These are phyloP conservation scores for Numenius arquata DNA, from an alignment of 2,113 vertebrate genomes.

Conservation along the genomic window DNA sequence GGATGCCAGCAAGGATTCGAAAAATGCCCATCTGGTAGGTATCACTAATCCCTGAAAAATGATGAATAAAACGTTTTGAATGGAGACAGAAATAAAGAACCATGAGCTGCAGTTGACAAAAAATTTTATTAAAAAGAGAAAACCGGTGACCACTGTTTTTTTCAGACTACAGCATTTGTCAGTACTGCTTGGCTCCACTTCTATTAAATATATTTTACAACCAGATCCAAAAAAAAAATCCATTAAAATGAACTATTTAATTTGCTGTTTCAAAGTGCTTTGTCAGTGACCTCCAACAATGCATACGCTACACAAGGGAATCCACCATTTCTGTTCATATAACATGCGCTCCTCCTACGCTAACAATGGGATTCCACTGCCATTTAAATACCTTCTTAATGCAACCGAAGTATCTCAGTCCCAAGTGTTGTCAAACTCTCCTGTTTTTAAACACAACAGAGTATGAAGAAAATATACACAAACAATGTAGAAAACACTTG, in stretches of 20 bases:
- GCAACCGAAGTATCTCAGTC: not conserved
- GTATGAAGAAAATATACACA: not conserved
- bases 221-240: not conserved
- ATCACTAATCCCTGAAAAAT: constrained; percentile 88
- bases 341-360: not conserved
- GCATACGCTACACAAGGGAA: not conserved
- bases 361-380: not conserved
- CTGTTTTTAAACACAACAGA: not conserved
- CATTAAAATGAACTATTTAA: not conserved
- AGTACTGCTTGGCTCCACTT: not conserved
- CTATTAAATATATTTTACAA: not conserved
- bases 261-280: not conserved
- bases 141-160: not conserved
- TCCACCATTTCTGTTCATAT: not conserved
- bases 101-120: not conserved
- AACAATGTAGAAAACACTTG: not conserved
- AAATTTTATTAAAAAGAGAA: not conserved
- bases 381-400: not conserved
- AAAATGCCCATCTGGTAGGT: constrained; percentile 95
- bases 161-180: not conserved
- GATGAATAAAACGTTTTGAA: not conserved
- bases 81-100: not conserved
- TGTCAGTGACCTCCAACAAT: not conserved
- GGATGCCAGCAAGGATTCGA: constrained; percentile 92
- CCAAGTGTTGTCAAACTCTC: not conserved